These are phyloP conservation scores for Acanthosoma haemorrhoidale DNA, from an alignment of 2,888 invertebrate species.

Conservation along the genomic window DNA sequence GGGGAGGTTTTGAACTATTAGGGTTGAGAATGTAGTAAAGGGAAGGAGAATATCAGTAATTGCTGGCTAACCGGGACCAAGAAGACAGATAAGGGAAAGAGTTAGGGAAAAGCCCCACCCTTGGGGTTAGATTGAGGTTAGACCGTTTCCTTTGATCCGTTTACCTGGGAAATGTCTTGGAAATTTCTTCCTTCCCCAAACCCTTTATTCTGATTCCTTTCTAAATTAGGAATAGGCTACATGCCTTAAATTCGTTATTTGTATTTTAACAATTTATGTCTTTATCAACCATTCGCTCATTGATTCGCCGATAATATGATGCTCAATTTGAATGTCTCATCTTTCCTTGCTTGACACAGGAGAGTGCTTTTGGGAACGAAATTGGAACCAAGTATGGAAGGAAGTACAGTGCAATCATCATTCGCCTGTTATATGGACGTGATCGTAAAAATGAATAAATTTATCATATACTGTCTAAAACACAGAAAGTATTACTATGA, in stretches of 20 bases:
- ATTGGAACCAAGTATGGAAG: too few species aligned
- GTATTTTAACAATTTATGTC: neutral
- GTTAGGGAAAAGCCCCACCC: neutral
- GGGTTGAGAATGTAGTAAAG: neutral
- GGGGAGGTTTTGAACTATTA: neutral
- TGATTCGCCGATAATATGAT: too few species aligned
- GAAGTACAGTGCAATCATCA: too few species aligned
- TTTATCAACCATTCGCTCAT: neutral
- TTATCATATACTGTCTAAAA: too few species aligned
- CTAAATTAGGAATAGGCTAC: constrained; percentile 16
- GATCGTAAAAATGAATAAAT: too few species aligned
- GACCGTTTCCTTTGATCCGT: constrained; percentile 20
- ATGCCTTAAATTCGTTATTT: constrained; percentile 21
- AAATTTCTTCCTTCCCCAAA: neutral
- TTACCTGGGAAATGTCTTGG: constrained; percentile 27
- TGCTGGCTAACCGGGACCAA: neutral
- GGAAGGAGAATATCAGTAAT: constrained; percentile 14
- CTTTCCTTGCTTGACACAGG: too few species aligned
- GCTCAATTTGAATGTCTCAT: too few species aligned
- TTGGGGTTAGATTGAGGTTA: constrained; percentile 19
- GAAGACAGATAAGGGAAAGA: constrained; percentile 1
- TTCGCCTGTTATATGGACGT: too few species aligned
- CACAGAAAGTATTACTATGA: too few species aligned
- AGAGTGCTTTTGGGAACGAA: too few species aligned
- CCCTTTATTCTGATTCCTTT: constrained; percentile 27